Base-by-base conservation (phyloP, 2,113 vertebrate species). In the Motacilla alba region DNA sequence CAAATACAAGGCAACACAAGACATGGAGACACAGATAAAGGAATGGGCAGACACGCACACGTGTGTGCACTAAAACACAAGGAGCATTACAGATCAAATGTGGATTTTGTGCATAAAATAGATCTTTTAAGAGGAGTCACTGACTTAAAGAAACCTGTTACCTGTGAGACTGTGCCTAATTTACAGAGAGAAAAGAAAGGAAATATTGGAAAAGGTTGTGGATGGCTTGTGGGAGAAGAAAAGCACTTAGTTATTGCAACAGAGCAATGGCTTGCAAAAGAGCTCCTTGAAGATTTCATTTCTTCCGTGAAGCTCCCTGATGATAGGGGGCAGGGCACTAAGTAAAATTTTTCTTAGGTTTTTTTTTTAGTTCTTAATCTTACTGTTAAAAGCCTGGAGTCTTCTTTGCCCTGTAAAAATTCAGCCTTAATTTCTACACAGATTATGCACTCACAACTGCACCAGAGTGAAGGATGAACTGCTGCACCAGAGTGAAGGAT, bases 281-380 rank as follows among this genome's bases (percentile, higher is more conserved):
- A 68, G n/a, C 35, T 35, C 35, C 35, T 9, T 44, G 26, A 12
- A 66, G 22, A 35, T 49, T 92, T 62, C 37, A 15, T 16, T 58
- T 73, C 72, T 41, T 56, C 49, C 41, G 49, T 5, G 39, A 20
- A 72, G 27, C 6, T 79, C 66, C 35, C 56, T 56, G 41, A 41
- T 37, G 22, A 24, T 20, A 70, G 2, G 4, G 19, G 30, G 41
- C 31, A 83, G 37, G 14, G 23, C 10, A 69, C 8, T 19, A 67
- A 21, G 5, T 9, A 53, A 22, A 14, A 1, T 33, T 2, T 24
- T 56, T 23, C 18, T n/a, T 27, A 3, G 0, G 35, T 35, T 35
- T 35, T 3, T n/a, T 53, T 58, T 62, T 72, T 9, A 73, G 7
- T 27, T 31, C 4, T 75, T 72, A 43, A 68, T 4, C 13, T 60